These are phyloP conservation scores for Drosophila mettleri DNA, from an alignment of 2,888 invertebrate genomes.

Conservation along the genomic window DNA sequence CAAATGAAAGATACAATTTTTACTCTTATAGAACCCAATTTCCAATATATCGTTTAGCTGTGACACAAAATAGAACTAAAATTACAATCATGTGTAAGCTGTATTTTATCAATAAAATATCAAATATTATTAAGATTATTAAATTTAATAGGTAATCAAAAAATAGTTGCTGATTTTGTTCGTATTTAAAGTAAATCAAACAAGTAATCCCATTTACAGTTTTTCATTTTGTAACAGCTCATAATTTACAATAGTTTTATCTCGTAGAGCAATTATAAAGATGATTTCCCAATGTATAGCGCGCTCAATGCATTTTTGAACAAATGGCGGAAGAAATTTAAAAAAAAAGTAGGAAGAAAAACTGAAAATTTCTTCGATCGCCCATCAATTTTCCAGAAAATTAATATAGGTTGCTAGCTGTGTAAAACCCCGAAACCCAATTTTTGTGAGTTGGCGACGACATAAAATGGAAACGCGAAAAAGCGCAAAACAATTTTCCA, in stretches of 20 bases:
- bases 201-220: conserved; percentile 10
- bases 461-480: conserved; percentile 48
- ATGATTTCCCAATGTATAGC: conserved; percentile 28
- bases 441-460: conserved; percentile 32
- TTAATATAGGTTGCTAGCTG: conserved; percentile 49
- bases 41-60: no score
- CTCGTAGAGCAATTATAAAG: conserved; percentile 12
- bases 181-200: not conserved
- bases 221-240: conserved; percentile 10
- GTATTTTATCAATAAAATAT: no score
- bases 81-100: no score
- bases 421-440: conserved; percentile 22
- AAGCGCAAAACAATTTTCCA: conserved; percentile 30
- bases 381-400: conserved; percentile 51
- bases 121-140: no score
- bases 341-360: not conserved
- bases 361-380: conserved; percentile 13
- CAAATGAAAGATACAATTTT: no score
- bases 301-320: conserved; percentile 32
- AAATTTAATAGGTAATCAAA: no score
- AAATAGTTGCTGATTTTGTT: no score
- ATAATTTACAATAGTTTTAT: conserved; percentile 3
- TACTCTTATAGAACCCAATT: no score
- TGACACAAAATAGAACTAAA: no score
- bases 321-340: conserved; percentile 5